Evolutionary conservation across 2,113 vertebrate genomes (phyloP), one percentile per base, ranked within the genome.

Genomic region (Xenus cinereus): DNA sequence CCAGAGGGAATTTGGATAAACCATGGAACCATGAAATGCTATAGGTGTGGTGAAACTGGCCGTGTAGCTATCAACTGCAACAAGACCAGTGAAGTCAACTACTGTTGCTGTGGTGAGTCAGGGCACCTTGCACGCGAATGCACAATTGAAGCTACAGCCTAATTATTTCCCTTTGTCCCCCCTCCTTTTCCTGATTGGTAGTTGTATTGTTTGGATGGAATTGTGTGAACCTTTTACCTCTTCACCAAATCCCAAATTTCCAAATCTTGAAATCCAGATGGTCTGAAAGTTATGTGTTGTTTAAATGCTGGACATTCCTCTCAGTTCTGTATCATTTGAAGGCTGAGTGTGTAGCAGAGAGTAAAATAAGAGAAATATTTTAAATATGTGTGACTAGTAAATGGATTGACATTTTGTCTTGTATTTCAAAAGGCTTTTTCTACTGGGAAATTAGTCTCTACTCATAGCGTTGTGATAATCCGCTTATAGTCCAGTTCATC

Each of bases 111-210:
- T 79, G 99, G 99, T 96, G 99, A 99, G 98, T 98, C 99, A 81
- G 99, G 99, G 98, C 99, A 99, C 98, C 98, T 99, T 98, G 99
- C 99, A 96, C 99, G 99, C 98, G 99, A 99, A 98, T 99, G 99
- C 98, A 99, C 99, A 93, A 99, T 99, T 96, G 99, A 99, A 98
- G 99, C 99, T 97, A 99, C 99, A 93, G 99, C 99, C 98, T 99
- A 99, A 99, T 98, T 97, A 97, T 97, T 96, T 97, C 98, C 98
- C 98, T 98, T 99, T 99, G 98, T 99, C 98, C 98, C 99, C 99
- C 99, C 99, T 99, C 98, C 99, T 99, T 99, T 99, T 99, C 99
- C 99, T 99, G 99, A 99, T 99, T 99, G 99, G 99, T 99, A 99
- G 99, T 99, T 99, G 99, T 99, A 99, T 99, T 99, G 99, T 99